Evolutionary conservation across 2,113 vertebrate species (phyloP).

Genomic region (Microtus ochrogaster): DNA sequence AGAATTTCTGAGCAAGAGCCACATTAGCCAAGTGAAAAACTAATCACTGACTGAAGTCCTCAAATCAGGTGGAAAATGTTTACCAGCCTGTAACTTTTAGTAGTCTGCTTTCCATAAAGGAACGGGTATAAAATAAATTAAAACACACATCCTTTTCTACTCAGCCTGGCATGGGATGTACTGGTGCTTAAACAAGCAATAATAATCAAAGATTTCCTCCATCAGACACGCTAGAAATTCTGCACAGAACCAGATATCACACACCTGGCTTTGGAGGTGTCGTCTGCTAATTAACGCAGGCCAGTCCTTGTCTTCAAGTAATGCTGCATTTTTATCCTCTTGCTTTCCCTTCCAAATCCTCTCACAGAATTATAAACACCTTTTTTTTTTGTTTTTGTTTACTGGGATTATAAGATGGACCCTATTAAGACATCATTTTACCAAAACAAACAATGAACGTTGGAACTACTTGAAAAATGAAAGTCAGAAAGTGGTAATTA

Average conservation of each 20-base stretch:
- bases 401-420: background rate
- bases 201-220: conserved; percentile 60
- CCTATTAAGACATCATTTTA: background rate
- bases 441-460: conserved; percentile 1
- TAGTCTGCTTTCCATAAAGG: conserved; percentile 35
- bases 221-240: background rate
- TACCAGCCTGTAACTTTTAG: conserved; percentile 64
- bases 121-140: conserved; percentile 18
- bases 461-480: background rate
- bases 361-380: background rate
- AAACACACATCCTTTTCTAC: conserved; percentile 46
- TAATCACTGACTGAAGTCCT: conserved; percentile 29
- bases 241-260: background rate
- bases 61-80: conserved; percentile 70
- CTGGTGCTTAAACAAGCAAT: conserved; percentile 42
- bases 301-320: background rate
- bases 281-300: background rate
- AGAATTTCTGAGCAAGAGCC: conserved; percentile 30
- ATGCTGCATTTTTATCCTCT: background rate
- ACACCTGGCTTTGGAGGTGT: rapidly evolving
- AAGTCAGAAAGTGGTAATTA: conserved; percentile 28
- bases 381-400: background rate
- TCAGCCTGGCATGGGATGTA: conserved; percentile 53
- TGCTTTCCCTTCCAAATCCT: background rate
- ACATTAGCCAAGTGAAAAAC: conserved; percentile 45